These are phyloP conservation scores for Stichopus chloronotus DNA, from an alignment of 35 echinoderm and acorn worm species.

Conservation along the genomic window DNA sequence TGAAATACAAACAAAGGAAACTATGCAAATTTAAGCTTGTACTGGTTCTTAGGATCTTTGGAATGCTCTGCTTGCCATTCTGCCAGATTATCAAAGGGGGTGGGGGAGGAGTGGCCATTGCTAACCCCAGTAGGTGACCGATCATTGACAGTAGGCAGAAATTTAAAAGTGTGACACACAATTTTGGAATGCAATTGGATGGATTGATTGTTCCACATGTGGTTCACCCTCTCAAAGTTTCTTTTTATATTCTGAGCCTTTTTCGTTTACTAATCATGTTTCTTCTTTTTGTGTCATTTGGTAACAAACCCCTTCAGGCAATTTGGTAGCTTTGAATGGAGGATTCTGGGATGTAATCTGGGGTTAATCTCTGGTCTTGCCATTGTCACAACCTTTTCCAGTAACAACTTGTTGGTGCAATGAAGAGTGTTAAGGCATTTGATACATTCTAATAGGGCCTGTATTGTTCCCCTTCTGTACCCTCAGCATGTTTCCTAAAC, in stretches of 20 bases:
- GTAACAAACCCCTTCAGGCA: slow-evolving; percentile 10
- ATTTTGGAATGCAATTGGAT: slow-evolving; percentile 15
- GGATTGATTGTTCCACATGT: not conserved
- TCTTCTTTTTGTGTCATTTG: not conserved
- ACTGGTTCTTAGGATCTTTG: too few relatives aligned
- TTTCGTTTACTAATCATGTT: not conserved
- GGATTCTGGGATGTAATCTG: not conserved
- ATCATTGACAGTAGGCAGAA: not conserved
- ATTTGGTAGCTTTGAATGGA: not conserved
- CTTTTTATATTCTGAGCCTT: not conserved
- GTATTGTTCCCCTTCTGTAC: slow-evolving; percentile 18
- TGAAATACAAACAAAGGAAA: too few relatives aligned
- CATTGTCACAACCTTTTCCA: slow-evolving; percentile 1
- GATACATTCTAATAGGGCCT: not conserved
- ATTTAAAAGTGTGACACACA: not conserved
- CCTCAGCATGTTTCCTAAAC: not conserved
- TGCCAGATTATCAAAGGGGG: too few relatives aligned
- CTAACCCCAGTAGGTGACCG: too few relatives aligned
- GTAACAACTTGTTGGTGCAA: slow-evolving; percentile 39
- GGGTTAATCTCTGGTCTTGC: slow-evolving; percentile 20
- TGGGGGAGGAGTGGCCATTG: too few relatives aligned
- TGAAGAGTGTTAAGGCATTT: slow-evolving; percentile 25
- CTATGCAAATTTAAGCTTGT: too few relatives aligned
- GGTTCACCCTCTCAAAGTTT: too few relatives aligned
- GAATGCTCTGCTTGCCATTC: too few relatives aligned